phyloP scores from a whole-genome alignment of 2,888 invertebrate species.

The Pandemis corylana region DNA sequence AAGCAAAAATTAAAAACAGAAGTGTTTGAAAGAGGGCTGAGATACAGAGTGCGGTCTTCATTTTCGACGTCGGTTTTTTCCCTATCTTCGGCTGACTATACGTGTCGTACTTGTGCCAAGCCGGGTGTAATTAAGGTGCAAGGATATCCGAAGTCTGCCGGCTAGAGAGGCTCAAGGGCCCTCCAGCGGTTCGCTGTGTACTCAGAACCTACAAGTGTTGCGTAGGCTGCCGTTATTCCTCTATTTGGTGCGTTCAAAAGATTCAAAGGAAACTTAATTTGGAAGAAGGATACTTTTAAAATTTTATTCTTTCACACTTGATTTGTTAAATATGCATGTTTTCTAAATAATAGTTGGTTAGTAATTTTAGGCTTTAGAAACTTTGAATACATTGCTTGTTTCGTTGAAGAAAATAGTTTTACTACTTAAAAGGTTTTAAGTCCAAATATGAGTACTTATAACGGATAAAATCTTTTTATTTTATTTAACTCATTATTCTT shows the following conservation, averaged over 20 bases:
- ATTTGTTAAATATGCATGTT: background rate
- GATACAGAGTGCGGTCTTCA: background rate
- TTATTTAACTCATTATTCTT: too few species aligned
- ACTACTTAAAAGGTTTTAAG: too few species aligned
- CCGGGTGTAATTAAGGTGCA: constrained; percentile 83
- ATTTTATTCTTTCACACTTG: background rate
- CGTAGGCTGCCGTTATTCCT: constrained; percentile 71
- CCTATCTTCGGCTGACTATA: constrained; percentile 38
- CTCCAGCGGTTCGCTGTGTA: constrained; percentile 75
- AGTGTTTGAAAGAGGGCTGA: constrained; percentile 14
- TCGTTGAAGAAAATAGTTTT: too few species aligned
- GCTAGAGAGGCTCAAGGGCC: constrained; percentile 71
- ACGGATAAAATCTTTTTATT: too few species aligned
- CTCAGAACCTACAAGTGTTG: constrained; percentile 77
- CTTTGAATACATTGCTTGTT: too few species aligned
- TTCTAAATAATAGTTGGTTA: too few species aligned
- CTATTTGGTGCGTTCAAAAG: constrained; percentile 74
- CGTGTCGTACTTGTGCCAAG: constrained; percentile 65
- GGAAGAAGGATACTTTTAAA: constrained; percentile 57
- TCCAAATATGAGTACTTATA: too few species aligned
- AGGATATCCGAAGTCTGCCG: constrained; percentile 81
- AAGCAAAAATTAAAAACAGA: constrained; percentile 18
- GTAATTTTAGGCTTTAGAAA: too few species aligned
- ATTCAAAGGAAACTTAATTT: constrained; percentile 77
- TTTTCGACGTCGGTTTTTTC: constrained; percentile 33